Percentiles rank a stretch among this genome's conserved stretches.
phyloP scores from a whole-genome alignment of 1,140 invertebrate genomes.

The Brachionus plicatilis region DNA sequence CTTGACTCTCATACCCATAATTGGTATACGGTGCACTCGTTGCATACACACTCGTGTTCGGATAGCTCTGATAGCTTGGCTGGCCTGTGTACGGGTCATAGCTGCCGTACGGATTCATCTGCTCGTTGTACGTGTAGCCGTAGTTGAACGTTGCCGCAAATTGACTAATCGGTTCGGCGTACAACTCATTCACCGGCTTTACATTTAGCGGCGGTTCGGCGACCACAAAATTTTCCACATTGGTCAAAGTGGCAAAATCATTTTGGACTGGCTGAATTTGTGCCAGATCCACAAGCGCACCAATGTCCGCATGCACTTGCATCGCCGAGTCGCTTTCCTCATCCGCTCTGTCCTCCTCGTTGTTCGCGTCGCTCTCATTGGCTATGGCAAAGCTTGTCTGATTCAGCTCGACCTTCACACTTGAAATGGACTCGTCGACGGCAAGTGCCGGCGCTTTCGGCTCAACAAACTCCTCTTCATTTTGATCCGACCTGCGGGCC shows the following conservation, averaged over 20 bases:
- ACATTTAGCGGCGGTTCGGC: not conserved
- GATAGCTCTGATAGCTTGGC: not conserved
- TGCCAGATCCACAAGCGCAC: not conserved
- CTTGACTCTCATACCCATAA: not conserved
- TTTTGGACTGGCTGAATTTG: not conserved
- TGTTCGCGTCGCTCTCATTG: not conserved
- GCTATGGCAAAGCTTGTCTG: not conserved
- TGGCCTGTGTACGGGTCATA: not conserved
- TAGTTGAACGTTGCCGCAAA: not conserved
- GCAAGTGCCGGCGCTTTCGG: not conserved
- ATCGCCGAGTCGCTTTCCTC: not conserved
- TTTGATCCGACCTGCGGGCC: too few species aligned
- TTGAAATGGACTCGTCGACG: not conserved
- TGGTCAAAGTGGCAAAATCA: not conserved
- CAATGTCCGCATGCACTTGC: not conserved
- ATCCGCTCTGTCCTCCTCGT: not conserved
- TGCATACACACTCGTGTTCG: not conserved
- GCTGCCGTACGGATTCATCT: not conserved
- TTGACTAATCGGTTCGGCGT: not conserved
- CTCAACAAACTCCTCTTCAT: not conserved
- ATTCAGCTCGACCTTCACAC: not conserved
- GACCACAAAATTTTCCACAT: not conserved
- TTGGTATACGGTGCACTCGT: not conserved
- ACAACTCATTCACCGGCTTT: not conserved
- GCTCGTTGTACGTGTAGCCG: not conserved